These are phyloP conservation scores for Drosophila silvestris DNA, from an alignment of 2,888 invertebrate genomes.

Conservation along the genomic window DNA sequence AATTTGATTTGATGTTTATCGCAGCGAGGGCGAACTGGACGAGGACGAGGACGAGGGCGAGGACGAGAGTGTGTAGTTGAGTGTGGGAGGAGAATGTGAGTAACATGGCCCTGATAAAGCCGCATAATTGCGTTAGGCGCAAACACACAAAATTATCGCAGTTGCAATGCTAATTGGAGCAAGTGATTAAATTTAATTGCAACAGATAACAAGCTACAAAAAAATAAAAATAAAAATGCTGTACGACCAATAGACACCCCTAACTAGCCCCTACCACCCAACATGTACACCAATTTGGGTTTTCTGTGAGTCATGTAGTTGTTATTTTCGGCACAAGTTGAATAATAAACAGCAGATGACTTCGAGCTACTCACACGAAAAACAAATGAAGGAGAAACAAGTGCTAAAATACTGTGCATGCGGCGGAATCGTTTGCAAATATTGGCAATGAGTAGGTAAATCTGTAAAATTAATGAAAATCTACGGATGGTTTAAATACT, in stretches of 20 bases:
- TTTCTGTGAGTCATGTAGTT: conserved; percentile 40
- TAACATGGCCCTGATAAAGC: conserved; percentile 39
- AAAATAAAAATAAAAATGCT: conserved; percentile 4
- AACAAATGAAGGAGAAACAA: conserved; percentile 24
- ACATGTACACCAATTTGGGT: conserved; percentile 6
- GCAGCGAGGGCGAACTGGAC: conserved; percentile 11
- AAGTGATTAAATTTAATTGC: conserved; percentile 77
- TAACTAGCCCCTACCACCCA: neutral
- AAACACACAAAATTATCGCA: conserved; percentile 61
- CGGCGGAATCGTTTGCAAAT: conserved; percentile 1
- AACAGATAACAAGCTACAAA: conserved; percentile 53
- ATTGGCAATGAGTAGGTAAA: conserved; percentile 9
- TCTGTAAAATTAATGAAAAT: neutral
- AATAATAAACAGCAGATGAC: conserved; percentile 44
- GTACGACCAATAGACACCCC: conserved; percentile 17
- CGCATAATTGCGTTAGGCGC: conserved; percentile 67
- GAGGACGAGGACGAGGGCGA: neutral
- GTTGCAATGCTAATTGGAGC: conserved; percentile 73
- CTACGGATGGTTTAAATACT: neutral
- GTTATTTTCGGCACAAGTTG: conserved; percentile 19
- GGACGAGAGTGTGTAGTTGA: neutral
- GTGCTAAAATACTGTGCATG: conserved; percentile 12
- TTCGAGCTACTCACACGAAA: conserved; percentile 5
- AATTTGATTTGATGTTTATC: conserved; percentile 78
- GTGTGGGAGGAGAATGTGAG: neutral